phyloP scores from a whole-genome alignment of 2,113 vertebrate genomes.

The Macquaria ambigua region DNA sequence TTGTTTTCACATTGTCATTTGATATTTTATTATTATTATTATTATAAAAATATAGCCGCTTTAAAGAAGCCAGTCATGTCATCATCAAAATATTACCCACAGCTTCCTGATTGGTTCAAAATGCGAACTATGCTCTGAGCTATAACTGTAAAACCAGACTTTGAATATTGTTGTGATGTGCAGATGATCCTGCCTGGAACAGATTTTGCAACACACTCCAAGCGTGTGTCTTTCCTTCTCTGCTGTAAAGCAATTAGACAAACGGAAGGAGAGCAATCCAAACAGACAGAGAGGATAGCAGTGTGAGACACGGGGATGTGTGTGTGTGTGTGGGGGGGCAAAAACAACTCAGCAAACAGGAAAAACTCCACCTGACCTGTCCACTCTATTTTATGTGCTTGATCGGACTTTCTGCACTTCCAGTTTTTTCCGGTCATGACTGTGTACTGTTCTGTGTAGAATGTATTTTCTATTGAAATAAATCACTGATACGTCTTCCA shows the following conservation, averaged over 20 bases:
- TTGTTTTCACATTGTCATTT: neutral
- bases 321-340: neutral
- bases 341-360: conserved; percentile 55
- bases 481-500: neutral
- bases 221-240: neutral
- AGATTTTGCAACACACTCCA: neutral
- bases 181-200: conserved; percentile 3
- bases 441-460: neutral
- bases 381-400: neutral
- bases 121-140: too few relatives aligned
- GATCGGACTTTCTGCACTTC: neutral
- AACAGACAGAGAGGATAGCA: conserved; percentile 31
- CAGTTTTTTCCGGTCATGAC: neutral
- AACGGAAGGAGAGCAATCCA: conserved; percentile 39
- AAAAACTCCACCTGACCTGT: conserved; percentile 31
- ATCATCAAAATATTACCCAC: neutral
- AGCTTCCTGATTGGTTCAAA: neutral
- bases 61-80: neutral
- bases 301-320: neutral
- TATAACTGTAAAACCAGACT: neutral
- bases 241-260: conserved; percentile 48
- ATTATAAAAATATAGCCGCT: neutral
- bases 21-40: neutral
- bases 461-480: neutral
- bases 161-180: conserved; percentile 1